phyloP scores from a whole-genome alignment of 2,888 invertebrate species.

The Pristionchus fissidentatus region DNA sequence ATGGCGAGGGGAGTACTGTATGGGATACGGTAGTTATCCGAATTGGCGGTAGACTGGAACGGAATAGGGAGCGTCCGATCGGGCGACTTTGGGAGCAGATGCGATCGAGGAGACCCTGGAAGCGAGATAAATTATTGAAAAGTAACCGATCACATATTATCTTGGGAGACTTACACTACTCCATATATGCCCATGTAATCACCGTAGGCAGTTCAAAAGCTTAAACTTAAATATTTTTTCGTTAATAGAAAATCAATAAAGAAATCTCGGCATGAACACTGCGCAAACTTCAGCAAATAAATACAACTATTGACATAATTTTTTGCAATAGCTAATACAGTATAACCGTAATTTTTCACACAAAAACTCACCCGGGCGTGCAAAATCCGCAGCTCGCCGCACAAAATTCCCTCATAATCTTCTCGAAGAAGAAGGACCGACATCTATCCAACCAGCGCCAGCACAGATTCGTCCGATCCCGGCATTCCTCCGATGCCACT shows the following conservation, averaged over 20 bases:
- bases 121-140: not conserved
- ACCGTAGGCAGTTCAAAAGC: too few relatives aligned
- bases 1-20: not conserved
- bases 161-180: too few relatives aligned
- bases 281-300: too few relatives aligned
- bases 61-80: not conserved
- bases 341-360: too few relatives aligned
- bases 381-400: slow-evolving; percentile 56
- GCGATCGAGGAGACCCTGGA: not conserved
- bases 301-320: too few relatives aligned
- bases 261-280: too few relatives aligned
- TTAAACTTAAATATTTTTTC: too few relatives aligned
- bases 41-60: slow-evolving; percentile 16
- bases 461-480: slow-evolving; percentile 72
- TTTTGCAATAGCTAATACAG: not conserved
- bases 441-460: slow-evolving; percentile 74
- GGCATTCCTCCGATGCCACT: slow-evolving; percentile 60
- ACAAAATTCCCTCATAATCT: slow-evolving; percentile 70
- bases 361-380: slow-evolving; percentile 41
- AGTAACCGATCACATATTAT: not conserved
- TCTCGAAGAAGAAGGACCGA: slow-evolving; percentile 73
- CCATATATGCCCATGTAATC: too few relatives aligned
- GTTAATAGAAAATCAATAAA: too few relatives aligned
- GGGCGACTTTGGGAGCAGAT: not conserved
- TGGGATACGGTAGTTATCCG: slow-evolving; percentile 14